Base-by-base conservation (phyloP, 1,140 invertebrate species). In the Acyrthosiphon pisum region DNA sequence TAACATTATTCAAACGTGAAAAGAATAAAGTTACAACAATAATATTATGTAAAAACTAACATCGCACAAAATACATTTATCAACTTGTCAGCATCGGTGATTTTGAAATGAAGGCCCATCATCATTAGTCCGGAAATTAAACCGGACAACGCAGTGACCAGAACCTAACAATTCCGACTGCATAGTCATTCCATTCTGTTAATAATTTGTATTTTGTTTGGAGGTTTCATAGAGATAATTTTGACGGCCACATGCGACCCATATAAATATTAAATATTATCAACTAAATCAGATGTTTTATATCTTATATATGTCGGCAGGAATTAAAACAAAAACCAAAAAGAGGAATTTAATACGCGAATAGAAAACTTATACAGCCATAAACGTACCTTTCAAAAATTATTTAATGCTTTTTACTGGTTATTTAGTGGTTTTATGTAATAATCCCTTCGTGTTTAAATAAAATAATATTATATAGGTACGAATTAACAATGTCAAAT, bases 111-210 rank as follows among this genome's bases (percentile, higher is more conserved):
- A 86, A 86, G 14, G 41, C 26, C 44, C 84, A 46, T 46, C 37
- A 46, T 46, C 26, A 30, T 26, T n/a, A 46, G 84, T 44, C 84
- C 84, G 84, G 84, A 86, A 86, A 86, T 86, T 86, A 46, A 44
- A 86, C 41, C 83, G 83, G 83, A 86, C 83, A 46, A 44, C 84
- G 23, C 84, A 86, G 84, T 86, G 84, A 86, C 84, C 44, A 86
- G 84, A 86, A 86, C 84, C 84, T 46, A n/a, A 30, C 30, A 46
- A 86, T 86, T 46, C 14, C 41, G 44, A 86, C 44, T 30, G 84
- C 84, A 26, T n/a, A 76, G 60, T 76, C 60, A 76, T 76, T 76
- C 60, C 30, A 46, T 44, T 46, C 14, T 46, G 26, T 46, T 46
- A 46, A 86, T 46, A n/a, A 46, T 48, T 86, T 86, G 26, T 86